Base-by-base conservation (phyloP, 2,888 invertebrate species). In the Cryptocheilus praepositus region DNA sequence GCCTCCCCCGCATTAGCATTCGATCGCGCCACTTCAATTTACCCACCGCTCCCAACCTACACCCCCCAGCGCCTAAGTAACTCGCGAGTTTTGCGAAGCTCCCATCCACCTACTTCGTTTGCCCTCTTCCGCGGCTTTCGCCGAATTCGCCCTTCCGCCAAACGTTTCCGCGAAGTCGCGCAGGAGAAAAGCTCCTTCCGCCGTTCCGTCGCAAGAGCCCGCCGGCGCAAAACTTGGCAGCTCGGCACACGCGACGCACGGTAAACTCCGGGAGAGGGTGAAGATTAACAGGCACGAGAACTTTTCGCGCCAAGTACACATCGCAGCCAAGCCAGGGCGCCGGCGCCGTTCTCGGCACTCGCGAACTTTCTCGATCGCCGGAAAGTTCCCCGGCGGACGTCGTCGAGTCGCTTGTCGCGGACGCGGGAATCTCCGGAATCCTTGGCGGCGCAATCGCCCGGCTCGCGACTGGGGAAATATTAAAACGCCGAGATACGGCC, bases 281-380 rank as follows among this genome's bases (percentile, higher is more conserved):
- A 79, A 78, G 78, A 79, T 79, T 79, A 79, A 79, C 78, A 76
- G 67, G 60, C 67, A 52, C 52, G 71, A 61, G 71, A 79, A 78
- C 71, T 79, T 79, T 71, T 76, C 78, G 53, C 69, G 63, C 72
- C 74, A 18, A 74, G 71, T 72, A 76, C 67, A 73, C 67, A 45
- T 55, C 59, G 57, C 61, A 64, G 3, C 51, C 51, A 3, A 5
- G 11, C 3, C n/a, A n/a, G 18, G 3, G 3, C 45, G 2, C 45
- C 45, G 16, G 2, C 49, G 49, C 19, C 49, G 18, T 49, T 21
- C 4, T 5, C 55, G 36, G 36, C 18, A 55, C 22, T 54, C 22
- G 16, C 55, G n/a, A 36, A 22, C 21, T 53, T 16, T 25, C 18
- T 2, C 13, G 55, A 55, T 1, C n/a, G 19, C 16, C 36, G 53